Conservation (phyloP, 2,113 vertebrate species). For the Lampris incognitus region DNA sequence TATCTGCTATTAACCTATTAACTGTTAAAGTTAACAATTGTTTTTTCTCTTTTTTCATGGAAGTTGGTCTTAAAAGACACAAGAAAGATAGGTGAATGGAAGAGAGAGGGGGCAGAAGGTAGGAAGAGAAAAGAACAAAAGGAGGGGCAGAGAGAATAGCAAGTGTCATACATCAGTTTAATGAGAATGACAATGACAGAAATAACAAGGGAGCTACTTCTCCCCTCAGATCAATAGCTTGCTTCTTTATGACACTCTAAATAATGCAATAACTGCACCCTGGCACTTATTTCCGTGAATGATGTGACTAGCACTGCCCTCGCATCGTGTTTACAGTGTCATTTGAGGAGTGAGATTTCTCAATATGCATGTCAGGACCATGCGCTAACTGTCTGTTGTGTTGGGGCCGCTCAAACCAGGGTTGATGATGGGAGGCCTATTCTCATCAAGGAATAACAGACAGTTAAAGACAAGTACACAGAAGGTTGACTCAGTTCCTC, state of each 20-base stretch:
- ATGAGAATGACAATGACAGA: constrained; percentile 80
- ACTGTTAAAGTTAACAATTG: too few relatives aligned
- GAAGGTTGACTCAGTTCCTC: too few relatives aligned
- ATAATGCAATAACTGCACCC: constrained; percentile 79
- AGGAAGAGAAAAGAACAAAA: constrained; percentile 8
- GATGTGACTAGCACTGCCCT: constrained; percentile 65
- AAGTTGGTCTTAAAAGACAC: too few relatives aligned
- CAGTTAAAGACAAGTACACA: not conserved
- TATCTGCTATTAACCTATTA: too few relatives aligned
- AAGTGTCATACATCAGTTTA: constrained; percentile 78
- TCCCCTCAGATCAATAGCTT: constrained; percentile 81
- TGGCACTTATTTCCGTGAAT: constrained; percentile 77
- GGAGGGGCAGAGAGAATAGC: constrained; percentile 43
- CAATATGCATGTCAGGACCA: constrained; percentile 57
- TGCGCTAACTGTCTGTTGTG: constrained; percentile 22
- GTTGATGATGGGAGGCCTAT: constrained; percentile 17
- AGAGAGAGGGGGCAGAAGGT: not conserved
- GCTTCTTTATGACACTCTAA: constrained; percentile 79
- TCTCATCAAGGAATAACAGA: constrained; percentile 23
- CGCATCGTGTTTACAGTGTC: constrained; percentile 79
- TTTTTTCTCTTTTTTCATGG: too few relatives aligned
- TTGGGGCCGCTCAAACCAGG: constrained; percentile 30
- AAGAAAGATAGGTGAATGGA: constrained; percentile 20
- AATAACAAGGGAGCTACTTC: constrained; percentile 77
- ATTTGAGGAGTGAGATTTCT: constrained; percentile 58